These are phyloP conservation scores for Sebastiscus albofasciatus DNA, from an alignment of 2,797 vertebrate genomes.

Conservation along the genomic window DNA sequence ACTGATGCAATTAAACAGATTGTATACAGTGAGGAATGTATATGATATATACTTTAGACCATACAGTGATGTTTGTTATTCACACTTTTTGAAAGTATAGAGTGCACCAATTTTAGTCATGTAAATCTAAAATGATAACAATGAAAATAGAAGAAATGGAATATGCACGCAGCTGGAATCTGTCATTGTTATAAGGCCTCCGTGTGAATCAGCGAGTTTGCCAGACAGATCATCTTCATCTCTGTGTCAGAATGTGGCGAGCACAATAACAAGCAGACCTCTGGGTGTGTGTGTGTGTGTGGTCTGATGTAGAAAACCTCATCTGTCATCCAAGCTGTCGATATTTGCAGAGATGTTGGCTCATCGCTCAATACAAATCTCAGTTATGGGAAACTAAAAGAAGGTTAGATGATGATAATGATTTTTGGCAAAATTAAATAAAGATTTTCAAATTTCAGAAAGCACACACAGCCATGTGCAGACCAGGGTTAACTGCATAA, in stretches of 20 bases:
- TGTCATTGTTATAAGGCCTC: conserved; percentile 10
- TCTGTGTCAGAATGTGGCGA: neutral
- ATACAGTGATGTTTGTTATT: neutral
- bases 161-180: neutral
- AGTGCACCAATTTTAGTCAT: neutral
- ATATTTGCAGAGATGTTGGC: conserved; percentile 1
- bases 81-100: neutral
- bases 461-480: neutral
- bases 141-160: neutral
- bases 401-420: neutral
- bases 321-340: conserved; percentile 32
- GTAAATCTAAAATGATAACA: neutral
- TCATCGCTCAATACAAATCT: neutral
- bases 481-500: neutral
- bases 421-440: neutral
- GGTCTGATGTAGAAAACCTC: conserved; percentile 20
- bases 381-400: neutral
- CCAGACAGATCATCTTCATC: conserved; percentile 20
- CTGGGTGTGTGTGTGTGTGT: neutral
- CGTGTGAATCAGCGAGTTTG: neutral
- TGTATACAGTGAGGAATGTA: neutral
- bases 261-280: conserved; percentile 15
- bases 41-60: neutral
- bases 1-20: neutral
- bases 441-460: neutral